Base-by-base conservation (phyloP, 2,797 vertebrate species). In the Percopsis omiscomaycus region DNA sequence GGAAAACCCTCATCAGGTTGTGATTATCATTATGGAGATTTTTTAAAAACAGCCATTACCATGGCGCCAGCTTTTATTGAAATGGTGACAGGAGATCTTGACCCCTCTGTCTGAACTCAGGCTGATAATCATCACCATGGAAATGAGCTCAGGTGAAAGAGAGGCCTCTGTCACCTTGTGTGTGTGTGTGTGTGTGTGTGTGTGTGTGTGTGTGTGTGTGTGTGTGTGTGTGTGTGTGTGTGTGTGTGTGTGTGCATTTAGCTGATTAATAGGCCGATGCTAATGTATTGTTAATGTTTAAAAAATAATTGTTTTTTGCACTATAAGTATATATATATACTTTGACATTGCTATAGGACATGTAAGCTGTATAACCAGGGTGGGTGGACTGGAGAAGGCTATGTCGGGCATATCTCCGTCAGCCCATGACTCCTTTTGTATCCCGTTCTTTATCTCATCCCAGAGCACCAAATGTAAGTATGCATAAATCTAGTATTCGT, bases 71-170 rank as follows among this genome's bases (percentile, higher is more conserved):
- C 55, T 66, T 66, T 69, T 74, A 80, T 74, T 77, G 73, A 77
- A 79, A 53, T 51, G 59, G 32, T 76, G 73, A 82, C 77, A 79
- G 75, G 16, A 61, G 56, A 82, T 80, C 62, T 85, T 85, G 80
- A 84, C 80, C 84, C 30, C 76, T 27, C 1, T 14, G 59, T 64
- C 52, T 10, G 42, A 81, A 73, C 68, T 72, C 67, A 48, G 54
- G 0, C 0, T 14, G 54, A 74, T 84, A 82, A 86, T 83, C 2
- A 32, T 68, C 75, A 62, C 53, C 15, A 49, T 56, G 64, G 64
- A 77, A 80, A 69, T 81, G 75, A 80, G 75, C 61, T 63, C 48
- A 59, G 81, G 80, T 86, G 66, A 88, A 88, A 77, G 74, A 82
- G 67, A 85, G 71, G 74, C 70, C 71, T 64, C 58, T 15, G 61